phyloP scores from a whole-genome alignment of 2,797 vertebrate genomes.

The Lepilemur ruficaudatus region DNA sequence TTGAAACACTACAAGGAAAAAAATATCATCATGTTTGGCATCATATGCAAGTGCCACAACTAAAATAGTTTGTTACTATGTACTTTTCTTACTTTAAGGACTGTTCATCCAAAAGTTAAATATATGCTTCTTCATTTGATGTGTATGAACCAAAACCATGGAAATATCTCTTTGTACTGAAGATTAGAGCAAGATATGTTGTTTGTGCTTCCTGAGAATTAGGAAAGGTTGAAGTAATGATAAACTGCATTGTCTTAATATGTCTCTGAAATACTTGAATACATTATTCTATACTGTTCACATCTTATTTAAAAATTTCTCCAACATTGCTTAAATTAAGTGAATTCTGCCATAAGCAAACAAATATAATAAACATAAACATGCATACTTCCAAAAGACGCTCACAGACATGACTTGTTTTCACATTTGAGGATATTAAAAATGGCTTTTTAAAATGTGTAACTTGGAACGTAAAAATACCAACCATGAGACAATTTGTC shows the following conservation, averaged over 20 bases:
- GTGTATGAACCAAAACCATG: neutral
- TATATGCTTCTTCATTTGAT: constrained; percentile 3
- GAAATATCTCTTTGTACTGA: constrained; percentile 15
- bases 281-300: neutral
- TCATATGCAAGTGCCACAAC: neutral
- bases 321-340: neutral
- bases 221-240: neutral
- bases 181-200: constrained; percentile 10
- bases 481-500: neutral
- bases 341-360: constrained; percentile 26
- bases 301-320: constrained; percentile 21
- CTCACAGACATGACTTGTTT: neutral
- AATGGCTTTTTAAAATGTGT: neutral
- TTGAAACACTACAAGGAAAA: constrained; percentile 13
- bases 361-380: neutral
- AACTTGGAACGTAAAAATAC: neutral
- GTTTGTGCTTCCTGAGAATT: constrained; percentile 39
- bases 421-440: constrained; percentile 11
- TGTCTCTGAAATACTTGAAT: constrained; percentile 49
- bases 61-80: neutral
- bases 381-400: neutral
- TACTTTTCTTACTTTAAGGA: constrained; percentile 53
- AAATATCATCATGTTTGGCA: neutral
- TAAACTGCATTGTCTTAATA: neutral
- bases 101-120: constrained; percentile 39